A percentile compares a stretch with the other conserved stretches of the same genome.
These are phyloP conservation scores for Limanda limanda DNA, from an alignment of 2,113 vertebrate genomes.

Conservation along the genomic window DNA sequence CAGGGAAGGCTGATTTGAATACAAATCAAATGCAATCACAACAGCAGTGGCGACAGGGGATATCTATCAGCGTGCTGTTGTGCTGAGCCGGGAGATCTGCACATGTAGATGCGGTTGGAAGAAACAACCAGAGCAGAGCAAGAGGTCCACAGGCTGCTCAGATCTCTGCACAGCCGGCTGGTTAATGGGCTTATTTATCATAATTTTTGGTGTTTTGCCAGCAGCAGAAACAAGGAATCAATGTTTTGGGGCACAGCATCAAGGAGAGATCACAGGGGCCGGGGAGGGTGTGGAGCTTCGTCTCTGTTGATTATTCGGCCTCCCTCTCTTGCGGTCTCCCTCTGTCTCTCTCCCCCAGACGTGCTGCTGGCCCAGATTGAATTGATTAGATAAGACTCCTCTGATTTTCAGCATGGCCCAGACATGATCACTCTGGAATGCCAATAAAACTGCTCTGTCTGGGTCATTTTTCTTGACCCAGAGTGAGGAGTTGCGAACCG, in stretches of 20 bases:
- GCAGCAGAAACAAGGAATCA: conserved; percentile 41
- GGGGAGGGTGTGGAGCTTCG: not conserved
- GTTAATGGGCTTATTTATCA: conserved; percentile 55
- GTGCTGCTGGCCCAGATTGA: conserved; percentile 36
- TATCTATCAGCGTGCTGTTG: not conserved
- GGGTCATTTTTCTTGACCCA: conserved; percentile 42
- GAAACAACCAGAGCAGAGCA: not conserved
- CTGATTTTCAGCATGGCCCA: conserved; percentile 45
- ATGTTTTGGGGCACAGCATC: conserved; percentile 38
- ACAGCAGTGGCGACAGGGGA: not conserved
- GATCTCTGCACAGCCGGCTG: conserved; percentile 25
- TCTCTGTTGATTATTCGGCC: conserved; percentile 41
- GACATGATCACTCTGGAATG: conserved; percentile 48
- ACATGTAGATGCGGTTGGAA: not conserved
- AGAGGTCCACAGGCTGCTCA: not conserved
- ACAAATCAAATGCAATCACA: conserved; percentile 33
- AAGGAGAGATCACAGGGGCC: conserved; percentile 26
- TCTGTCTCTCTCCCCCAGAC: conserved; percentile 17
- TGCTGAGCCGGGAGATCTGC: conserved; percentile 4
- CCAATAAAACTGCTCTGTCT: conserved; percentile 32
- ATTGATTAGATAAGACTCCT: conserved; percentile 57
- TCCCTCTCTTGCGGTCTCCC: conserved; percentile 10
- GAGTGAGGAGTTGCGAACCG: conserved; percentile 11
- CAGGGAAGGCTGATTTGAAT: conserved; percentile 46
- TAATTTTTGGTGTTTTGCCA: conserved; percentile 50